Percentiles rank a stretch among this genome's conserved stretches.
These are phyloP conservation scores for Lanius ludovicianus DNA, from an alignment of 2,113 vertebrate species.

Conservation along the genomic window DNA sequence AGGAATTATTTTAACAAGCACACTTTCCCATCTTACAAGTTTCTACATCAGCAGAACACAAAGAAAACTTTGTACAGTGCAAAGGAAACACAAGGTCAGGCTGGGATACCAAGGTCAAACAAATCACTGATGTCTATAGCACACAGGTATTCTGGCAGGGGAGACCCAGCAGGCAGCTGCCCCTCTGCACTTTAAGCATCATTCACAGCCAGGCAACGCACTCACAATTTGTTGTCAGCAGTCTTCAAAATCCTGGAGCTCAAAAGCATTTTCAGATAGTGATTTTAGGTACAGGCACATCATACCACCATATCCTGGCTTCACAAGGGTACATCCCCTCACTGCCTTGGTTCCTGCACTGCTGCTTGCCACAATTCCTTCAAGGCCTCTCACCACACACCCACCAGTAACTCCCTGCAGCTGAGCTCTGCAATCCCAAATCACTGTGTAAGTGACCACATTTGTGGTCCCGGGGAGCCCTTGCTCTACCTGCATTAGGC, in stretches of 20 bases:
- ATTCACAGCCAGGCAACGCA: neutral
- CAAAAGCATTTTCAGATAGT: neutral
- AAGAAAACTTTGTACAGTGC: neutral
- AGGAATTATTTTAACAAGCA: neutral
- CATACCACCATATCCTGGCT: fast-evolving
- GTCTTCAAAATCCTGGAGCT: neutral
- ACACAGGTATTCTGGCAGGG: neutral
- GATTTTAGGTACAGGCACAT: fast-evolving
- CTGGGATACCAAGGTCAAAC: neutral
- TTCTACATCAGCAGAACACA: neutral
- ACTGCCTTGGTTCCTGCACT: fast-evolving
- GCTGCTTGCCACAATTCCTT: neutral
- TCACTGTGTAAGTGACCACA: neutral
- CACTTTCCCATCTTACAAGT: neutral
- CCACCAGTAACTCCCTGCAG: neutral
- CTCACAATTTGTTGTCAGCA: neutral
- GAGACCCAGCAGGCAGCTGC: neutral
- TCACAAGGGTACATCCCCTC: fast-evolving
- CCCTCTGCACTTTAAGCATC: neutral
- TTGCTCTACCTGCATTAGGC: neutral
- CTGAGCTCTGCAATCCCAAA: neutral
- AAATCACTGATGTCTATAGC: neutral
- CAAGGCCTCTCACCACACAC: neutral
- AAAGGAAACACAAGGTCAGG: neutral
- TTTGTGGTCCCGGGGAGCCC: neutral